phyloP scores from a whole-genome alignment of 1,140 invertebrate species.

The Drosophila saltans region DNA sequence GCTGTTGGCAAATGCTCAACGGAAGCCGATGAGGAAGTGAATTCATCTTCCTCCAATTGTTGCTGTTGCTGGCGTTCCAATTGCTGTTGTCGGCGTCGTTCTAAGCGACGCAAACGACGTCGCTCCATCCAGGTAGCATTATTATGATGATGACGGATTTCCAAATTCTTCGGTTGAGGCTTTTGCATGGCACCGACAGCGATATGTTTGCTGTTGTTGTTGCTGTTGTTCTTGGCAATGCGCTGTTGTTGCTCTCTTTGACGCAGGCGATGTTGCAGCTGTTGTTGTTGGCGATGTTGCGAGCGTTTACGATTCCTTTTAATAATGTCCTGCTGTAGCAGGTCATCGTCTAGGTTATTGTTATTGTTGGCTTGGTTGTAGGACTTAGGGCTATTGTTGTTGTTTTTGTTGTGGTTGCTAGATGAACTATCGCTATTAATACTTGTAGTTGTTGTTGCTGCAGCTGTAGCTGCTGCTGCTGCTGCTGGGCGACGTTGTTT shows the following conservation, averaged over 20 bases:
- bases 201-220: constrained; percentile 9
- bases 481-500: constrained; percentile 43
- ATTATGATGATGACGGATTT: constrained; percentile 71
- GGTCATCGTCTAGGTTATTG: constrained; percentile 27
- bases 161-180: constrained; percentile 71
- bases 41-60: constrained; percentile 10
- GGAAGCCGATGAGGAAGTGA: constrained; percentile 6
- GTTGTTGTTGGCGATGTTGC: constrained; percentile 16
- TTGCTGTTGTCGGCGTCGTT: constrained; percentile 52
- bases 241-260: constrained; percentile 11
- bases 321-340: constrained; percentile 28
- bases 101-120: constrained; percentile 51
- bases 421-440: constrained; percentile 77
- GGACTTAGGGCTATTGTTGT: constrained; percentile 65
- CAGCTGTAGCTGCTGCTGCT: constrained; percentile 40
- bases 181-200: constrained; percentile 48
- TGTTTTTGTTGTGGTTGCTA: constrained; percentile 32
- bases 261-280: constrained; percentile 22
- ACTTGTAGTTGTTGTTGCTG: constrained; percentile 58
- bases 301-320: constrained; percentile 15
- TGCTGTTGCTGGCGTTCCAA: constrained; percentile 16
- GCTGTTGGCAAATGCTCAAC: constrained; percentile 60
- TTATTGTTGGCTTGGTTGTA: constrained; percentile 58
- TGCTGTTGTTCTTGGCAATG: constrained; percentile 30
- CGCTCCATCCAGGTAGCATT: constrained; percentile 64